Base-by-base conservation (phyloP, 1,140 invertebrate genomes). In the Cotesia chilonis region DNA sequence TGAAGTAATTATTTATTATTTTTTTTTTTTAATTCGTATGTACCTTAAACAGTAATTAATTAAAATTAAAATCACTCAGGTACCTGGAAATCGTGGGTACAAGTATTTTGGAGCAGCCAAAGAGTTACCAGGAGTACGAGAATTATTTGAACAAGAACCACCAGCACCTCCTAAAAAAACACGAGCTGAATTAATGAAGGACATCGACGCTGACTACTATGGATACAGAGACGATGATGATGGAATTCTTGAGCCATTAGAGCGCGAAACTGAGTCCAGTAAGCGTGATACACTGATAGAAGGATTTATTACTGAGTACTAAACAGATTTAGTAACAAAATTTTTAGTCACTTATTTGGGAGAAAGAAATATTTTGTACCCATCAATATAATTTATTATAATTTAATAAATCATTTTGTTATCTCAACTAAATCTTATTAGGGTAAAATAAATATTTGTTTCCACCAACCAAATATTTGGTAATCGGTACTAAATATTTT, bases 61-160 rank as follows among this genome's bases (percentile, higher is more conserved):
- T 36, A 54, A 1, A 37, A 74, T 73, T 72, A 68, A 69, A 60
- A 60, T 54, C 12, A n/a, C 36, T 35, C 2, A 87, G 86, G 85
- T 99, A 0, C 96, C 97, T 0, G 97, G 98, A 38, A 98, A 98
- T 87, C 91, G 96, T 80, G 98, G 98, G 0, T 99, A 99, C 83
- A 99, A 99, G 88, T 99, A 99, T 88, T 99, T 99, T 88, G 98
- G 98, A 68, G 98, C 98, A 47, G 97, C 98, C 0, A 98, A 99
- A 87, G 98, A 99, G 88, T 88, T 99, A 77, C 98, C 98, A 17
- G 94, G 98, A 57, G 98, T 99, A 6, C 89, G 97, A 74, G 98
- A 99, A 86, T 84, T 99, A 9, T 99, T 99, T 89, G 96, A 99
- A 84, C 95, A 98, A 85, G 96, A 98, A 84, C 94, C 96, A 20